These are phyloP conservation scores for Schizopygopsis malacanthus DNA, from an alignment of 2,797 vertebrate species.

Conservation along the genomic window DNA sequence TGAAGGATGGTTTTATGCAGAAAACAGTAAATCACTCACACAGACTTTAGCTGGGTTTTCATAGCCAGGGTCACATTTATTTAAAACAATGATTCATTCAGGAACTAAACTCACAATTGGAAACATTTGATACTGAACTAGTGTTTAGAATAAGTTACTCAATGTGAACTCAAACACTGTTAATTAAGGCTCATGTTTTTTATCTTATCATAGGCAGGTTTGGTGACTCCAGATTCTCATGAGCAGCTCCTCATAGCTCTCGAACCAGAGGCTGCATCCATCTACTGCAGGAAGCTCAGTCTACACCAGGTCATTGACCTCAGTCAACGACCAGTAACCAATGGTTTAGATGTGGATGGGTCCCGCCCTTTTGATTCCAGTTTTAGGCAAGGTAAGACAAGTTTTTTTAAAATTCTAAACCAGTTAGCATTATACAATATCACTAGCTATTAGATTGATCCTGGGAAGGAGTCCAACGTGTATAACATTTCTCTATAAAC, in stretches of 20 bases:
- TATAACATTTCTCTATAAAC: conserved; percentile 62
- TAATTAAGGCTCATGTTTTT: background rate
- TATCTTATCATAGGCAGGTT: conserved; percentile 79
- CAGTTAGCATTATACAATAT: conserved; percentile 45
- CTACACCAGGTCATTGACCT: conserved; percentile 92
- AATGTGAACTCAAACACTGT: background rate
- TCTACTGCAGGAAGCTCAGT: conserved; percentile 93
- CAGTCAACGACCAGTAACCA: conserved; percentile 77
- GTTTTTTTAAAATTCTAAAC: conserved; percentile 3
- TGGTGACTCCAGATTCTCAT: conserved; percentile 84
- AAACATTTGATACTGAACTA: background rate
- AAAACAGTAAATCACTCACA: too few relatives aligned
- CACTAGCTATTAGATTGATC: conserved; percentile 16
- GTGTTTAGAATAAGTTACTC: background rate
- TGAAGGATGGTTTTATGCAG: too few relatives aligned
- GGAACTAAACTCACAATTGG: background rate
- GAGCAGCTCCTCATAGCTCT: conserved; percentile 93
- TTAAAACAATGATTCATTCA: background rate
- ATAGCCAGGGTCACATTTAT: too few relatives aligned
- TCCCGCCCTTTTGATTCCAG: conserved; percentile 85
- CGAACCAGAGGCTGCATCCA: conserved; percentile 93
- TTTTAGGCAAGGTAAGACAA: conserved; percentile 88
- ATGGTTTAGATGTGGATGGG: conserved; percentile 74
- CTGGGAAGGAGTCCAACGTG: conserved; percentile 41
- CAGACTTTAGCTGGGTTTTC: too few relatives aligned